Conservation (phyloP, 1,140 invertebrate genomes). For the Bombus waltoni region DNA sequence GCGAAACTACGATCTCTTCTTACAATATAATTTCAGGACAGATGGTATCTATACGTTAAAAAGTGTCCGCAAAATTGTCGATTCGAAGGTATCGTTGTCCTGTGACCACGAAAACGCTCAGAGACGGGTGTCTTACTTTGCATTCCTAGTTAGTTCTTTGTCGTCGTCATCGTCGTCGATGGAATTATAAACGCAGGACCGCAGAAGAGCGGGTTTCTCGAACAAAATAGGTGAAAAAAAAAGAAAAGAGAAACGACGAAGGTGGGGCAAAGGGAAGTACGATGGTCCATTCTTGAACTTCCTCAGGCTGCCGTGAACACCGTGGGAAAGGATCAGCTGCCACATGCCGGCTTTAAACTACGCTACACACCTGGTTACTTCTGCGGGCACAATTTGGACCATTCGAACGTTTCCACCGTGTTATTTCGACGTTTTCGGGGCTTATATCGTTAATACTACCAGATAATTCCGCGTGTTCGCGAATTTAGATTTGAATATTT, state of each 20-base stretch:
- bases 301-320: slow-evolving; percentile 3
- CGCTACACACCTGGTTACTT: slow-evolving; percentile 22
- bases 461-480: background rate
- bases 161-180: background rate
- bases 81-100: too few species aligned
- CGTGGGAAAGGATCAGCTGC: slow-evolving; percentile 42
- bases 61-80: too few species aligned
- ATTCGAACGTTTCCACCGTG: background rate
- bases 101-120: background rate
- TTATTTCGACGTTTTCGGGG: background rate
- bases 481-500: slow-evolving; percentile 4
- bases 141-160: background rate
- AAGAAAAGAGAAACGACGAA: background rate
- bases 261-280: background rate
- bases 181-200: slow-evolving; percentile 15
- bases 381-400: background rate
- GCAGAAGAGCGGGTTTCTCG: background rate
- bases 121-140: background rate
- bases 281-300: slow-evolving; percentile 49
- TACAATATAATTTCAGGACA: too few species aligned
- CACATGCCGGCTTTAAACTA: background rate
- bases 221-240: background rate
- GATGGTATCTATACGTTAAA: too few species aligned
- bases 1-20: too few species aligned
- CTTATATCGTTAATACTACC: background rate